Conservation (phyloP, 1,140 invertebrate species). For the Leptonema lineaticorne region DNA sequence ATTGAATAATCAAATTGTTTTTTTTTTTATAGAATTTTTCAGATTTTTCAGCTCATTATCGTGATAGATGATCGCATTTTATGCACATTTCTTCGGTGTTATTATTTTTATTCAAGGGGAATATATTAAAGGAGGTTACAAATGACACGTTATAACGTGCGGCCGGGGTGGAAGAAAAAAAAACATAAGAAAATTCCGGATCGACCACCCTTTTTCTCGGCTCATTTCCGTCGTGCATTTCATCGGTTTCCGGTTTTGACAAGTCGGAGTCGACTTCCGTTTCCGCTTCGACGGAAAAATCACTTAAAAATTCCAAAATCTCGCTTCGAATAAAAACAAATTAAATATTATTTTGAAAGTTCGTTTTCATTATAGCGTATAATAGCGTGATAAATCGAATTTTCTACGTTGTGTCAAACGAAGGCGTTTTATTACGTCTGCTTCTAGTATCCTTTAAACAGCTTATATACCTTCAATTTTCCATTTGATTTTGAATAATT, state of each 20-base stretch:
- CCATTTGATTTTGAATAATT: constrained; percentile 7
- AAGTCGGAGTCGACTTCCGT: not conserved
- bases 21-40: not conserved
- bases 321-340: no score
- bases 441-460: no score
- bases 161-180: not conserved
- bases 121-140: constrained; percentile 25
- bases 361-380: no score
- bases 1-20: no score
- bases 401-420: no score
- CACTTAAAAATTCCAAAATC: no score
- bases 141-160: not conserved
- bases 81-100: not conserved
- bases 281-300: constrained; percentile 13
- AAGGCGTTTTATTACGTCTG: no score
- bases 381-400: no score
- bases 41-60: not conserved
- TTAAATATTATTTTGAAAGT: no score
- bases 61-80: constrained; percentile 2
- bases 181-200: not conserved
- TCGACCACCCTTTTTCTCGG: no score
- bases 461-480: constrained; percentile 1
- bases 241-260: constrained; percentile 20
- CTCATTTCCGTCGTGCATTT: constrained; percentile 24
- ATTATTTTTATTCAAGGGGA: constrained; percentile 19